Evolutionary conservation across 2,888 invertebrate genomes (phyloP).

Genomic region (Tetragonisca angustula): DNA sequence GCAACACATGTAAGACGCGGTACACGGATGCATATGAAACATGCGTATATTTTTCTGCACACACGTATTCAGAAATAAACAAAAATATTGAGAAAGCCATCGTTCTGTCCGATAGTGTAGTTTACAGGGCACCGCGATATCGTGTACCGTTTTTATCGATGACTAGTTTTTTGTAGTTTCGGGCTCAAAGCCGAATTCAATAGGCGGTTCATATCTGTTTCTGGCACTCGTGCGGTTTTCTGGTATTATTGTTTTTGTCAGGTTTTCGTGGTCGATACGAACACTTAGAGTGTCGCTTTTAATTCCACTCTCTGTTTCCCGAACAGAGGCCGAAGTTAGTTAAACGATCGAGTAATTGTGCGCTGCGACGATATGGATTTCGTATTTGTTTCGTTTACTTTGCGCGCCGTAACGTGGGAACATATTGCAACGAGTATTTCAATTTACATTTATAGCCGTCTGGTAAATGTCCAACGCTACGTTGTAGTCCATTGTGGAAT

Average conservation of each 20-base stretch:
- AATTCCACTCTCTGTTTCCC: neutral
- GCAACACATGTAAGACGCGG: too few species aligned
- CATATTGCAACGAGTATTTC: too few species aligned
- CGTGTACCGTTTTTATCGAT: constrained; percentile 8
- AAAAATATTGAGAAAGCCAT: too few species aligned
- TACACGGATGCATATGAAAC: too few species aligned
- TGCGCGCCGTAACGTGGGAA: neutral
- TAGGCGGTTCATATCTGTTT: constrained; percentile 7
- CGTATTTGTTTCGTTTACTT: neutral
- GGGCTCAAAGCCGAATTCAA: neutral
- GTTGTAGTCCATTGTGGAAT: neutral
- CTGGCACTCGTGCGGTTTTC: neutral
- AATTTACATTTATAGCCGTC: too few species aligned
- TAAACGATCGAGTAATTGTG: neutral
- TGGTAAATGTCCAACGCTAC: neutral
- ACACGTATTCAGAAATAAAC: too few species aligned
- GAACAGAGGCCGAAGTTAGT: neutral
- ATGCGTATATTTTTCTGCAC: too few species aligned
- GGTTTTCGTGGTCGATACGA: neutral
- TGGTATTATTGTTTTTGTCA: neutral
- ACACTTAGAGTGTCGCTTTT: too few species aligned
- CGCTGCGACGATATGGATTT: neutral
- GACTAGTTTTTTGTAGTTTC: constrained; percentile 8
- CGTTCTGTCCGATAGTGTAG: neutral
- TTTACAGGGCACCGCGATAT: neutral